Evolutionary conservation across 1,140 invertebrate genomes (phyloP).

Genomic region (Drosophila gunungcola): DNA sequence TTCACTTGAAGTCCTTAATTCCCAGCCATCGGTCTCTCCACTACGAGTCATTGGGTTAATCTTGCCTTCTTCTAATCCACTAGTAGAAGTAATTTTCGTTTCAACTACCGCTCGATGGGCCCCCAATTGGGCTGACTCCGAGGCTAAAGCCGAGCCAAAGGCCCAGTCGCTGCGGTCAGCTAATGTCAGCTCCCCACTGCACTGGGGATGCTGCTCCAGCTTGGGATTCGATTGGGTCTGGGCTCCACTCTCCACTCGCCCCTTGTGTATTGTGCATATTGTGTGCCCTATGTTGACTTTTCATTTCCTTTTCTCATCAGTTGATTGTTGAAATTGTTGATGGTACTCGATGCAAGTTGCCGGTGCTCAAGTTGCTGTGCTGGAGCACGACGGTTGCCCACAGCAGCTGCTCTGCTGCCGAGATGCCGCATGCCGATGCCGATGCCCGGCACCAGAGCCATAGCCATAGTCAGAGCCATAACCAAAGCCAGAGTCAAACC

Average conservation of each 20-base stretch:
- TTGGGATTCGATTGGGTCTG: slow-evolving; percentile 30
- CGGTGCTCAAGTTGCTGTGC: slow-evolving; percentile 19
- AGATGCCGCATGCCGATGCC: slow-evolving; percentile 38
- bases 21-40: slow-evolving; percentile 8
- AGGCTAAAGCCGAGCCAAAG: slow-evolving; percentile 34
- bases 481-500: neutral
- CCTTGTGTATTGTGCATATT: slow-evolving; percentile 44
- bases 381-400: slow-evolving; percentile 41
- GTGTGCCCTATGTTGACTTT: slow-evolving; percentile 80
- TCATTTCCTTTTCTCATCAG: slow-evolving; percentile 82
- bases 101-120: slow-evolving; percentile 46
- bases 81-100: slow-evolving; percentile 61
- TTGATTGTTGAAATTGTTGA: slow-evolving; percentile 80
- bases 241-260: neutral
- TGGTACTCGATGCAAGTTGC: slow-evolving; percentile 49
- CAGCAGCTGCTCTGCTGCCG: slow-evolving; percentile 52
- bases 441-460: neutral
- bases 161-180: slow-evolving; percentile 55
- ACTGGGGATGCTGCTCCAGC: neutral
- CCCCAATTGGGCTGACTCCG: slow-evolving; percentile 43
- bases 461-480: no score
- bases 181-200: slow-evolving; percentile 17
- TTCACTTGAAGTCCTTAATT: slow-evolving; percentile 1
- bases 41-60: neutral
- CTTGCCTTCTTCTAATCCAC: slow-evolving; percentile 39